Evolutionary conservation across 64 coral and sea anemone species (phyloP), one percentile per base, ranked within the genome.

Genomic region (Montipora cactus): DNA sequence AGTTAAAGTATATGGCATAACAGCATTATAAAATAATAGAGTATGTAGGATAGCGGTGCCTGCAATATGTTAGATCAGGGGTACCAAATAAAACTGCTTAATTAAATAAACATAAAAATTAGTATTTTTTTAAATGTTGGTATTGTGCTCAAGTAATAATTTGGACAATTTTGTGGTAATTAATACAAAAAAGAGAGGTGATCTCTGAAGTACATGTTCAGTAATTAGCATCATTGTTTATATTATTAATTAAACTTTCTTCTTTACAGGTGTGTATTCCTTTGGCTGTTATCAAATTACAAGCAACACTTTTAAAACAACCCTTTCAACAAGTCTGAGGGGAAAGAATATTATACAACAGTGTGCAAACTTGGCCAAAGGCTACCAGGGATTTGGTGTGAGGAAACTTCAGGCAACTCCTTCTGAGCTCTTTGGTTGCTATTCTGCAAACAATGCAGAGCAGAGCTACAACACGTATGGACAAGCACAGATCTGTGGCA

Each of bases 331-430:
- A n/a, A 8, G 0, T 5, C 25, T 69, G 10, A 19, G 5, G 16
- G 81, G 81, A 48, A 8, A 28, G 16, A 9, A 84, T 84, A 61
- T 84, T 3, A 68, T 84, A 16, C 81, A 84, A 14, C 81, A 84
- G 81, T 84, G 81, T 19, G 48, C 68, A 44, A 81, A 25, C 25
- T 9, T 3, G 23, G 55, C 20, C 23, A 81, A 81, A 81, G 18
- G 58, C 5, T 68, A 67, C 45, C 81, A 84, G 47, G 81, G 81
- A 62, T 45, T 84, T 68, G 61, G 59, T n/a, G n/a, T 84, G 46
- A 84, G 6, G 44, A n/a, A 47, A 9, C 15, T 47, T 49, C 0
- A 4, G 3, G 18, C 59, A 12, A 0, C 6, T 8, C 53, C 53
- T 57, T 57, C 0, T 57, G 53, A 57, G 53, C 16, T 8, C 3